A percentile compares a stretch with the other conserved stretches of the same genome.
Conservation (phyloP, 2,797 vertebrate genomes). For the Peromyscus melanophrys region DNA sequence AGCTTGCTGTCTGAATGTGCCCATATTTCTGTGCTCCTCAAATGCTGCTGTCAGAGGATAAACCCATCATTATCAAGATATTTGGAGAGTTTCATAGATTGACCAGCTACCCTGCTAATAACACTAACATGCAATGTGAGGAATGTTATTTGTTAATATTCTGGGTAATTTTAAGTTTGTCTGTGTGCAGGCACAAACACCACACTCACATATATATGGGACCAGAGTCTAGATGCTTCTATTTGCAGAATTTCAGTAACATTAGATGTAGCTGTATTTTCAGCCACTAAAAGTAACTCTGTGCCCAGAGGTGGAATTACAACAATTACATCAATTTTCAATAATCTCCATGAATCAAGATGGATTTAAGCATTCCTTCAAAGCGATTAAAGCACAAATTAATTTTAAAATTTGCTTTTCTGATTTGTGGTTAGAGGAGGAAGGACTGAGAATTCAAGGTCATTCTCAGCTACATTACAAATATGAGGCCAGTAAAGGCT, state of each 20-base stretch:
- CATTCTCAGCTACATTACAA: background rate
- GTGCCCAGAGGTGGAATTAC: constrained; percentile 37
- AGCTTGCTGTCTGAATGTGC: constrained; percentile 59
- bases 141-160: constrained; percentile 43
- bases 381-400: constrained; percentile 59
- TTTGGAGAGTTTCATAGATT: background rate
- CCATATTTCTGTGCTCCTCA: background rate
- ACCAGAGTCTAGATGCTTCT: background rate
- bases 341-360: constrained; percentile 47
- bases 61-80: constrained; percentile 28
- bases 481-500: background rate
- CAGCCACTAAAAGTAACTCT: background rate
- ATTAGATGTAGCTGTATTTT: constrained; percentile 10
- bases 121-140: background rate
- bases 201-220: background rate
- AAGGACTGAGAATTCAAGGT: background rate
- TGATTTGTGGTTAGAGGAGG: background rate
- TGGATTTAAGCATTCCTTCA: constrained; percentile 64
- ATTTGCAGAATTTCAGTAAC: constrained; percentile 35
- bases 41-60: background rate
- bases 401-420: constrained; percentile 68
- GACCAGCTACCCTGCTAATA: background rate
- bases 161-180: background rate
- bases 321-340: constrained; percentile 60
- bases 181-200: background rate